Evolutionary conservation across 2,797 vertebrate species (phyloP), one percentile per base, ranked within the genome.

Genomic region (Brachyrhaphis roseni): DNA sequence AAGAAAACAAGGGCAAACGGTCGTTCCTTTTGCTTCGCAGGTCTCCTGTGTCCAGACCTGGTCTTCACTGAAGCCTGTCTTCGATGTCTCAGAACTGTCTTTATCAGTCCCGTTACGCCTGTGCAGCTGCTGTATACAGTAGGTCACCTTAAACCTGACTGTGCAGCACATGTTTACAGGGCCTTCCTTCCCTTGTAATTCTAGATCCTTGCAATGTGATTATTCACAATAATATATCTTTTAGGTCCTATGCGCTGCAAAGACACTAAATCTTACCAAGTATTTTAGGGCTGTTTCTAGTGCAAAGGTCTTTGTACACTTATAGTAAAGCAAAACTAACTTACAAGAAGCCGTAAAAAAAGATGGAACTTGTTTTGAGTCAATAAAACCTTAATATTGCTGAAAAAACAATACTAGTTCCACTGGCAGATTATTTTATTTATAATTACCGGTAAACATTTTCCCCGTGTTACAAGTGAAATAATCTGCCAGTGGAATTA

Each of bases 81-180:
- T 82, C 96, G 98, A 80, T 99, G 98, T 94, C 97, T 99, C 84
- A 96, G 98, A 82, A 99, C 98, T 2, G 95, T 99, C 89, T 99
- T 99, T 92, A 98, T 98, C 91, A 99, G 98, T 90, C 97, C 98
- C 0, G 98, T 99, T 85, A 99, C 98, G 76, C 98, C 98, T 74
- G 98, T 99, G 91, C 98, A 99, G 94, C 96, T 99, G 45, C 95
- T 99, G 11, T 99, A 99, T 88, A 97, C 98, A 89, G 98, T 99
- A 96, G 95, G 98, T 86, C 5, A 8, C 75, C 46, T 55, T 47
- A 8, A 66, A 49, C 28, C 13, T 1, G 18, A 39, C 71, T 39
- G 34, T 20, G 10, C 49, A 23, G 41, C 41, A 26, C 26, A 57
- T 18, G 2, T 57, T 28, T 31, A 36, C 64, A 68, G 64, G 36